Base-by-base conservation (phyloP, 2,797 vertebrate species). In the Siniperca obscura region DNA sequence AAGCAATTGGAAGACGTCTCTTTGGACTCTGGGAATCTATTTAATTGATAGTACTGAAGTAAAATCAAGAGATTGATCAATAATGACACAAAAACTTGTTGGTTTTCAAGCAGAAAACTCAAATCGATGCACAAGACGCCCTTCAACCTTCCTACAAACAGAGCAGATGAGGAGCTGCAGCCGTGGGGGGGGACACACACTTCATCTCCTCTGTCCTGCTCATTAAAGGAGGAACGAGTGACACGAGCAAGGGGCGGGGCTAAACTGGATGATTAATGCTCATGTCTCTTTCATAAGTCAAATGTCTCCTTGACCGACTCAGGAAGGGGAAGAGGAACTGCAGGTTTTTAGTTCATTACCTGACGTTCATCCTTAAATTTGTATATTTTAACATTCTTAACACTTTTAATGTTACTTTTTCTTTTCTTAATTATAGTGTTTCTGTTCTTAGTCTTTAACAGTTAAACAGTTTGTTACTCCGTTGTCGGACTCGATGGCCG, bases 251-350 rank as follows among this genome's bases (percentile, higher is more conserved):
- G 7, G 70, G 65, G 71, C 1, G 65, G 76, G 22, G 44, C 52
- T 13, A 52, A 59, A 30, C 57, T 0, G 16, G 67, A 60, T 48
- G 82, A 84, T 84, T 80, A 61, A 84, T 71, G 72, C 60, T 17
- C 22, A 7, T 1, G 13, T 34, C 40, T 36, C 46, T 12, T 38
- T 27, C 17, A 30, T 3, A 36, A 27, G 40, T 62, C 40, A 52
- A 69, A 44, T 14, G 10, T 25, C 78, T 53, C 62, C 62, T 40
- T 67, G 70, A 67, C 34, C n/a, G 44, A 52, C 44, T 40, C 11
- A 13, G 17, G 30, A 22, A 55, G 66, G 66, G 6, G 34, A 30
- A 4, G 17, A 25, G 22, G 55, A 34, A 6, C n/a, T 44, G 19
- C n/a, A 13, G 44, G 34, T 14, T 7, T 2, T 66, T 60, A 10